Percentiles rank a stretch among this genome's conserved stretches.
Conservation (phyloP, 92 coral and sea anemone species). For the Metridium senile region DNA sequence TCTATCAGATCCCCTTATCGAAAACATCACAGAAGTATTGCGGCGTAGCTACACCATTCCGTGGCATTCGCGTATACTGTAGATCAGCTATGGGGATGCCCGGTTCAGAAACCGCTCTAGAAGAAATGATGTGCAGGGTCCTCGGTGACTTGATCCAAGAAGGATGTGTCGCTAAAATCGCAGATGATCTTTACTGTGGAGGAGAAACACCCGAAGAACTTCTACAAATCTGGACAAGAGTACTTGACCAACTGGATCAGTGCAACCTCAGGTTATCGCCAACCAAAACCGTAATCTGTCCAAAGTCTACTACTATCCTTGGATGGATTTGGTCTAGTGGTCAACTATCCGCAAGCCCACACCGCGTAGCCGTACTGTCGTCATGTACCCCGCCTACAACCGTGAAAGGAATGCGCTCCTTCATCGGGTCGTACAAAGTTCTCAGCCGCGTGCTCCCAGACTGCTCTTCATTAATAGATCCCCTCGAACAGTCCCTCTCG, state of each 20-base stretch:
- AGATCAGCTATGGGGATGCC: slow-evolving; percentile 60
- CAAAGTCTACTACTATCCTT: slow-evolving; percentile 49
- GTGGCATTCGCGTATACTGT: slow-evolving; percentile 46
- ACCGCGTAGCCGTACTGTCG: slow-evolving; percentile 43
- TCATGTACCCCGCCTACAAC: slow-evolving; percentile 40
- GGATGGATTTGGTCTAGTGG: slow-evolving; percentile 65
- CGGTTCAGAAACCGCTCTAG: slow-evolving; percentile 47
- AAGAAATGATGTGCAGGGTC: slow-evolving; percentile 55
- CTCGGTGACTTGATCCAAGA: slow-evolving; percentile 48
- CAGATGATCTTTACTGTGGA: slow-evolving; percentile 65
- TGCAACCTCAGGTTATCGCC: slow-evolving; percentile 54
- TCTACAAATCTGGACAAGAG: slow-evolving; percentile 41
- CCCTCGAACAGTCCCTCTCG: slow-evolving; percentile 36
- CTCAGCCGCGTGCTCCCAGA: slow-evolving; percentile 35
- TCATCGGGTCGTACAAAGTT: slow-evolving; percentile 50
- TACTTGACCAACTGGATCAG: slow-evolving; percentile 41
- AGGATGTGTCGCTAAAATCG: slow-evolving; percentile 51
- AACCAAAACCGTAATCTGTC: slow-evolving; percentile 55
- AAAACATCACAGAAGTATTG: slow-evolving; percentile 42
- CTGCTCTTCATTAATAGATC: slow-evolving; percentile 23
- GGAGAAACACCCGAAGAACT: slow-evolving; percentile 41
- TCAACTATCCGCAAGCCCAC: slow-evolving; percentile 47
- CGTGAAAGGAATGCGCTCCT: slow-evolving; percentile 39
- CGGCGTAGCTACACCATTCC: slow-evolving; percentile 56
- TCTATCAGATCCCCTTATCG: slow-evolving; percentile 43